These are phyloP conservation scores for Cerastis rubricosa DNA, from an alignment of 2,888 invertebrate species.

Conservation along the genomic window DNA sequence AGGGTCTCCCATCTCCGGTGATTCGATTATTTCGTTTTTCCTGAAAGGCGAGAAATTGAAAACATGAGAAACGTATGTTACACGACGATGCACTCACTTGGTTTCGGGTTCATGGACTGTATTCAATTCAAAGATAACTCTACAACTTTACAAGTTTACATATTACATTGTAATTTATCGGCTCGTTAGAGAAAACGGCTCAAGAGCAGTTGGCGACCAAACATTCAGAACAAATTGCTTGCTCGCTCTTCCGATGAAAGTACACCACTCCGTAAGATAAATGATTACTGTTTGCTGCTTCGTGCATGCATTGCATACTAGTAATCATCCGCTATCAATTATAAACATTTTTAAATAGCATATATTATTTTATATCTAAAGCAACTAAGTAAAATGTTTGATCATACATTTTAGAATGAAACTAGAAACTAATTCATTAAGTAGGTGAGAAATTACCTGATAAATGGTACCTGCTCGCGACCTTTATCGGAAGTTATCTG, in stretches of 20 bases:
- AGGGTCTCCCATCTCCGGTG: constrained; percentile 72
- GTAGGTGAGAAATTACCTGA: constrained; percentile 71
- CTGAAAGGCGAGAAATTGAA: constrained; percentile 76
- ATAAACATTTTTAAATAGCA: constrained; percentile 28
- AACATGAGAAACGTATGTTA: constrained; percentile 35
- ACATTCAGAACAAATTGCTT: constrained; percentile 83
- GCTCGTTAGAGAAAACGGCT: constrained; percentile 80
- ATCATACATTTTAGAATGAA: neutral
- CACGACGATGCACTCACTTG: constrained; percentile 32
- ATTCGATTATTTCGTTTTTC: constrained; percentile 75
- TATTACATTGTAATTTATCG: constrained; percentile 76
- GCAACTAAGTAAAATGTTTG: constrained; percentile 12
- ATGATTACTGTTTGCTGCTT: constrained; percentile 72
- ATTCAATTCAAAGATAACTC: constrained; percentile 58
- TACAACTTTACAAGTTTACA: constrained; percentile 65
- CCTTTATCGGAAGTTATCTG: constrained; percentile 70
- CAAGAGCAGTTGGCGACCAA: constrained; percentile 74
- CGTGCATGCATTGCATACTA: constrained; percentile 69
- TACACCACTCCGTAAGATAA: constrained; percentile 77
- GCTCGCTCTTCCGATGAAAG: constrained; percentile 83
- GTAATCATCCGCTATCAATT: constrained; percentile 65
- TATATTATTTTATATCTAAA: constrained; percentile 1
- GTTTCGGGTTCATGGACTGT: constrained; percentile 51
- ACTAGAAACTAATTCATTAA: constrained; percentile 11
- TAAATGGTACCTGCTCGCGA: constrained; percentile 70